Base-by-base conservation (phyloP, 2,888 invertebrate species). In the Drosophila prostipennis region DNA sequence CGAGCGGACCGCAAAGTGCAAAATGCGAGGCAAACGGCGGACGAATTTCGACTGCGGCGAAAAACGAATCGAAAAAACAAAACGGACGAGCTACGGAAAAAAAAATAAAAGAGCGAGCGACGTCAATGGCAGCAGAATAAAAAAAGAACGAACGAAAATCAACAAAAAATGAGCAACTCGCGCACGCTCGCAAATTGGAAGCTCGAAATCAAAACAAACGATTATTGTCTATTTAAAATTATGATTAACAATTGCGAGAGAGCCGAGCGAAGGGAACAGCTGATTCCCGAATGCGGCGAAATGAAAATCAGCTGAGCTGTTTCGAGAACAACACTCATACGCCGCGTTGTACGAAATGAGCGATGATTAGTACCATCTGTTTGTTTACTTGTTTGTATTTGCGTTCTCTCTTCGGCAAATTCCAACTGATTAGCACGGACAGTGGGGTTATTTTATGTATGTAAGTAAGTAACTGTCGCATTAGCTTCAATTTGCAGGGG, bases 171-270 rank as follows among this genome's bases (percentile, higher is more conserved):
- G 69, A 87, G 78, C 71, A 72, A 79, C 70, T 76, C 65, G 78
- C 77, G 76, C 76, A 65, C 87, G 75, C 87, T 77, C 81, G 61
- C 76, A 78, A 80, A 82, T 74, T 82, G 83, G 80, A 84, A 78
- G 82, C 80, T 69, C 77, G 82, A 77, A 77, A 80, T 79, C 82
- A 79, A 81, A 89, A 82, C 74, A 87, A 83, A 88, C 79, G 80
- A 84, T 86, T 80, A 89, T 83, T 80, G 87, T 83, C 83, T 81
- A 83, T 87, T 87, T 85, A 83, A 83, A 89, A 81, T 80, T 83
- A 85, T 89, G 88, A 88, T 81, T 85, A 85, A 89, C 76, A 51
- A 70, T 71, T 32, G 75, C 36, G 40, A 67, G 64, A 57, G 42
- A 10, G 43, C 6, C 42, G 53, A 45, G 60, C 14, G 37, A 37